These are phyloP conservation scores for Cecropterus lyciades DNA, from an alignment of 1,140 invertebrate species.

Conservation along the genomic window DNA sequence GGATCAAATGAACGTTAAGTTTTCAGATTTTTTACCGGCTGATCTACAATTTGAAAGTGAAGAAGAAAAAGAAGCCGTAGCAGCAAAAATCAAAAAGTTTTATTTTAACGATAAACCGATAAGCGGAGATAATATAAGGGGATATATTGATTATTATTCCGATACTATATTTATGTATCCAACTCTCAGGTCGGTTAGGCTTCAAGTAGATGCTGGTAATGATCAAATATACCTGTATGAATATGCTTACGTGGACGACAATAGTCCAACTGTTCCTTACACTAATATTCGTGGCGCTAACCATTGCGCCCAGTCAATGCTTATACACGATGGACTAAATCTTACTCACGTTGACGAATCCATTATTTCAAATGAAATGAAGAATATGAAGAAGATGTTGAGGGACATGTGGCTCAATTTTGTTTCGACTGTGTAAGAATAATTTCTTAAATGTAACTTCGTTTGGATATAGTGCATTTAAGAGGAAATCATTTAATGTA, in stretches of 20 bases:
- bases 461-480: no score
- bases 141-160: constrained; percentile 50
- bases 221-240: constrained; percentile 55
- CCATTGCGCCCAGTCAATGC: constrained; percentile 42
- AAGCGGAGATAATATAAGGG: constrained; percentile 34
- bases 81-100: constrained; percentile 48
- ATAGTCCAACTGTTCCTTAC: constrained; percentile 34
- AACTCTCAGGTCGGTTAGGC: constrained; percentile 40
- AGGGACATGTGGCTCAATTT: constrained; percentile 41
- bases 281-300: constrained; percentile 43
- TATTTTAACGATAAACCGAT: constrained; percentile 50
- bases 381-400: constrained; percentile 33
- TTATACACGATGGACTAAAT: constrained; percentile 33
- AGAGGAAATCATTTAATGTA: no score
- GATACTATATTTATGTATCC: constrained; percentile 50
- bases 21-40: constrained; percentile 53
- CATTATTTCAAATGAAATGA: constrained; percentile 22
- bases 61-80: constrained; percentile 44
- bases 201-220: constrained; percentile 47
- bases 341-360: not conserved
- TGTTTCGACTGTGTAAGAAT: constrained; percentile 39
- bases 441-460: no score
- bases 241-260: constrained; percentile 47
- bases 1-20: constrained; percentile 51
- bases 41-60: constrained; percentile 51